A percentile compares a stretch with the other conserved stretches of the same genome.
Evolutionary conservation across 2,888 invertebrate genomes (phyloP).

Genomic region (Parnassius orleans): DNA sequence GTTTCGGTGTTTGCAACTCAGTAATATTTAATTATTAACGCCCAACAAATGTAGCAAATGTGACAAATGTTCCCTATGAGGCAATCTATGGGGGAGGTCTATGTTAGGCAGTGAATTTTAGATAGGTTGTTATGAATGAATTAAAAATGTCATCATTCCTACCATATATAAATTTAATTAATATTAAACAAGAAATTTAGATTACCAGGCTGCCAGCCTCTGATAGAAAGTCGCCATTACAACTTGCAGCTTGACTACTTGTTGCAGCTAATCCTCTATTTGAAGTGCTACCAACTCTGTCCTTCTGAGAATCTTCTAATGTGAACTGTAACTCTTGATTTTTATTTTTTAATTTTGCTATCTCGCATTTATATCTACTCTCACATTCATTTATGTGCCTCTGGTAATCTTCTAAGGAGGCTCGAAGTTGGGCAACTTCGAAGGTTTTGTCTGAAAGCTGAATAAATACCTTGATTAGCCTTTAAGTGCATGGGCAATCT

Average conservation of each 20-base stretch:
- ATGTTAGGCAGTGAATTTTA: too few relatives aligned
- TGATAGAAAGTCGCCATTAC: constrained; percentile 75
- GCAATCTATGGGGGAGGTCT: too few relatives aligned
- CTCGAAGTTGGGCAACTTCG: constrained; percentile 84
- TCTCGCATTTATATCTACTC: constrained; percentile 80
- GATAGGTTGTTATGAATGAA: too few relatives aligned
- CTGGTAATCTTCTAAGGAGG: constrained; percentile 85
- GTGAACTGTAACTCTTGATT: constrained; percentile 74
- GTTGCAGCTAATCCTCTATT: constrained; percentile 56
- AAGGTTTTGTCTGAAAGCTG: constrained; percentile 89
- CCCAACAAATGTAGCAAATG: too few relatives aligned
- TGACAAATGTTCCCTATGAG: too few relatives aligned
- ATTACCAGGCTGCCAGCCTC: constrained; percentile 83
- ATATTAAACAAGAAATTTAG: too few relatives aligned
- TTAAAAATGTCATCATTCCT: too few relatives aligned
- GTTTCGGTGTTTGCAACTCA: too few relatives aligned
- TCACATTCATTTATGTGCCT: constrained; percentile 83
- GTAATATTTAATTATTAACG: too few relatives aligned
- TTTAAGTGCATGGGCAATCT: too few relatives aligned
- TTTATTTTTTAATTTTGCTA: constrained; percentile 81
- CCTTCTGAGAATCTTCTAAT: constrained; percentile 69
- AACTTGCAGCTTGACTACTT: constrained; percentile 71
- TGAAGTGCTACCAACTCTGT: constrained; percentile 58
- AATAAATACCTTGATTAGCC: constrained; percentile 14
- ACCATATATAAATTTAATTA: too few relatives aligned